These are phyloP conservation scores for Macrosoma leucophasiata DNA, from an alignment of 2,888 invertebrate genomes.

Conservation along the genomic window DNA sequence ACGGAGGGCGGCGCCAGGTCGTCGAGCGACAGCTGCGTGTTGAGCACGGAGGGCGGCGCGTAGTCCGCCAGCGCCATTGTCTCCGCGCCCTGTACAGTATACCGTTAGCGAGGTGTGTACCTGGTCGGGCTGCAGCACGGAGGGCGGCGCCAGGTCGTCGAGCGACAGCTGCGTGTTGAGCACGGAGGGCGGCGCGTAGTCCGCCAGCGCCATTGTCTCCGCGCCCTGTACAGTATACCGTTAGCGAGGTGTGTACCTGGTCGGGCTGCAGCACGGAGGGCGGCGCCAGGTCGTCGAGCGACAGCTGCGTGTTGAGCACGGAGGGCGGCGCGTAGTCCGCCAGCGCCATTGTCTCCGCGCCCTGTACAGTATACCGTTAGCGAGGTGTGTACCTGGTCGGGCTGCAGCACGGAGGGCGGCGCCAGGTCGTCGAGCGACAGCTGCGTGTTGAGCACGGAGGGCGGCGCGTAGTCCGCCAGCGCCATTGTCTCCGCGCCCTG, in stretches of 20 bases:
- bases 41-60: slow-evolving; percentile 68
- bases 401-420: slow-evolving; percentile 67
- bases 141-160: slow-evolving; percentile 70
- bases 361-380: no score
- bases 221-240: no score
- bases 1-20: slow-evolving; percentile 72
- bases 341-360: slow-evolving; percentile 41
- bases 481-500: slow-evolving; percentile 36
- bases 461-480: slow-evolving; percentile 63
- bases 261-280: slow-evolving; percentile 68
- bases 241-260: no score
- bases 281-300: slow-evolving; percentile 69
- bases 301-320: slow-evolving; percentile 68
- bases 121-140: slow-evolving; percentile 66
- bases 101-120: no score
- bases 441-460: slow-evolving; percentile 69
- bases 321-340: slow-evolving; percentile 67
- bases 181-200: slow-evolving; percentile 69
- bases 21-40: slow-evolving; percentile 69
- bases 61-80: slow-evolving; percentile 53
- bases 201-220: slow-evolving; percentile 46
- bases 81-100: slow-evolving; percentile 36
- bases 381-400: slow-evolving; percentile 62
- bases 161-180: slow-evolving; percentile 70
- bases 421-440: slow-evolving; percentile 70